Evolutionary conservation across 2,113 vertebrate species (phyloP).

Genomic region (Pomatorhinus ruficollis): DNA sequence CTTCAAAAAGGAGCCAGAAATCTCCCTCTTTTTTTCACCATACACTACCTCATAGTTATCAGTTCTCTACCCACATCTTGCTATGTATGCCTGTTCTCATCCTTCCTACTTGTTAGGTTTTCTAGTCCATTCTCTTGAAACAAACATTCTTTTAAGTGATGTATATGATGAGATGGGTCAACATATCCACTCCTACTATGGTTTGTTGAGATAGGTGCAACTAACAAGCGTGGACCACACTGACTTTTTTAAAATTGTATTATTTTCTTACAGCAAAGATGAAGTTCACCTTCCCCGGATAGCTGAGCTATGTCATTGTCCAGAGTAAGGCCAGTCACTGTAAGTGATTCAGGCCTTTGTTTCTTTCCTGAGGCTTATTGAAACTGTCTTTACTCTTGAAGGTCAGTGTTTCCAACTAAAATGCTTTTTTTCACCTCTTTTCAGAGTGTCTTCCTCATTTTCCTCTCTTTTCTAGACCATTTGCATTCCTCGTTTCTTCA

Average conservation of each 20-base stretch:
- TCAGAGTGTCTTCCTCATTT: not conserved
- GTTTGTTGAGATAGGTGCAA: not conserved
- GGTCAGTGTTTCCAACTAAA: not conserved
- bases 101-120: not conserved
- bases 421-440: not conserved
- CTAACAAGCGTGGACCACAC: rapidly evolving
- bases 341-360: not conserved
- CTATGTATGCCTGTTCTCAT: not conserved
- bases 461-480: not conserved
- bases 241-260: not conserved
- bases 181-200: not conserved
- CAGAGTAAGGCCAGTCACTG: not conserved
- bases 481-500: not conserved
- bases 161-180: not conserved
- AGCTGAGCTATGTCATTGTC: not conserved
- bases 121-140: not conserved
- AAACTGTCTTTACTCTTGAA: not conserved
- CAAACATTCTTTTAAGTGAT: not conserved
- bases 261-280: not conserved
- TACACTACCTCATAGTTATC: not conserved
- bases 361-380: not conserved
- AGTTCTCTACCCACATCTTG: rapidly evolving
- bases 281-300: not conserved
- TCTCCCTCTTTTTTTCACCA: not conserved
- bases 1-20: not conserved